phyloP scores from a whole-genome alignment of 2,113 vertebrate genomes.

The Odocoileus hemionus region DNA sequence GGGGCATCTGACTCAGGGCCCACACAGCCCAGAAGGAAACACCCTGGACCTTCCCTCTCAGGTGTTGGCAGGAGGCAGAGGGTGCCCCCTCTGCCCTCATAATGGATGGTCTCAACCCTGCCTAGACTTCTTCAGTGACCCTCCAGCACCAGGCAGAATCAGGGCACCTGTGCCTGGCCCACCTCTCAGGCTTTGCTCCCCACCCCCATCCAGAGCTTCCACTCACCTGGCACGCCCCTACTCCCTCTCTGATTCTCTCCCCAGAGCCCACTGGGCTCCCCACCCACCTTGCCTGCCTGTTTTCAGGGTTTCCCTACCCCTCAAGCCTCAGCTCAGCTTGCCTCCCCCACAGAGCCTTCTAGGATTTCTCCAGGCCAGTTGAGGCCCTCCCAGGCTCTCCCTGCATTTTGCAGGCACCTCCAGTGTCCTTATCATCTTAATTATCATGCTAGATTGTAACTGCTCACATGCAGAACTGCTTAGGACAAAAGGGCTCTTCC shows the following conservation, averaged over 20 bases:
- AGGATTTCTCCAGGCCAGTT: not conserved
- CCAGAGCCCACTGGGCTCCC: not conserved
- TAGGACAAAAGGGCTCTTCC: not conserved
- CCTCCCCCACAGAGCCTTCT: not conserved
- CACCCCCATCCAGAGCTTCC: not conserved
- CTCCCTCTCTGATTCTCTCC: not conserved
- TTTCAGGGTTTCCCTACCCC: not conserved
- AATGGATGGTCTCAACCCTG: not conserved
- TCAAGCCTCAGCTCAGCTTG: not conserved
- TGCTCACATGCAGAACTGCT: not conserved
- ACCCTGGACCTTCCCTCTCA: not conserved
- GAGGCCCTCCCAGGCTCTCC: not conserved
- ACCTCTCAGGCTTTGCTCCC: not conserved
- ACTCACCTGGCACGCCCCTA: fast-evolving
- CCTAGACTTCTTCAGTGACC: not conserved
- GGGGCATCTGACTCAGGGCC: not conserved
- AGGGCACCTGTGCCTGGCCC: not conserved
- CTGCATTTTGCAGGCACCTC: not conserved
- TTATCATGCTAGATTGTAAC: not conserved
- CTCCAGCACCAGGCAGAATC: not conserved
- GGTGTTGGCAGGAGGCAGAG: not conserved
- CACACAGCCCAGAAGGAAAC: not conserved
- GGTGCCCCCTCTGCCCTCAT: not conserved
- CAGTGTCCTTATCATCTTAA: not conserved
- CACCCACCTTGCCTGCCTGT: not conserved